Evolutionary conservation across 2,113 vertebrate species (phyloP).

Genomic region (Lagopus muta): DNA sequence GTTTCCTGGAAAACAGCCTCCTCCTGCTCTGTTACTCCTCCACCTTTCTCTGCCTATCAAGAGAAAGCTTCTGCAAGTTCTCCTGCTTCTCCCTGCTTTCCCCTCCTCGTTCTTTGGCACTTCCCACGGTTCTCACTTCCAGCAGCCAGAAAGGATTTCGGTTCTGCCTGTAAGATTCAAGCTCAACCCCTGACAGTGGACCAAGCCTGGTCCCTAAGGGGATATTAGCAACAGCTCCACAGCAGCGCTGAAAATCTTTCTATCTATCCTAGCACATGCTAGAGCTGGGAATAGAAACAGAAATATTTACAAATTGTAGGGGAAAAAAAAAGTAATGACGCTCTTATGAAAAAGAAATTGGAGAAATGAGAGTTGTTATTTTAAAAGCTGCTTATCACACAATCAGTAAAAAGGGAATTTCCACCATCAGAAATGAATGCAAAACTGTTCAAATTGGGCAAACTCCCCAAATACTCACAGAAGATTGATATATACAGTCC

Average conservation of each 20-base stretch:
- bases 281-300: not conserved
- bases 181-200: not conserved
- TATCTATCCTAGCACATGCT: not conserved
- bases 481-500: not conserved
- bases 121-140: not conserved
- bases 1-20: not conserved
- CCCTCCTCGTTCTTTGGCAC: not conserved
- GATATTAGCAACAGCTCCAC: not conserved
- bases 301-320: not conserved
- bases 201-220: not conserved
- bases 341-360: not conserved
- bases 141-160: not conserved
- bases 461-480: not conserved
- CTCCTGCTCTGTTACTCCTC: not conserved
- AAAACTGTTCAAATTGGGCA: not conserved
- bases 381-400: not conserved
- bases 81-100: not conserved
- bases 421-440: not conserved
- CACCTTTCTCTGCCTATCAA: not conserved
- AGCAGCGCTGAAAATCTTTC: not conserved
- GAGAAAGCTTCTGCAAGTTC: not conserved
- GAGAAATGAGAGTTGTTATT: not conserved
- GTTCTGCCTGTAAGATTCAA: not conserved
- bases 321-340: not conserved
- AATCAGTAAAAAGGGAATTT: not conserved